These are phyloP conservation scores for Poecilia wingei DNA, from an alignment of 2,797 vertebrate genomes.

Conservation along the genomic window DNA sequence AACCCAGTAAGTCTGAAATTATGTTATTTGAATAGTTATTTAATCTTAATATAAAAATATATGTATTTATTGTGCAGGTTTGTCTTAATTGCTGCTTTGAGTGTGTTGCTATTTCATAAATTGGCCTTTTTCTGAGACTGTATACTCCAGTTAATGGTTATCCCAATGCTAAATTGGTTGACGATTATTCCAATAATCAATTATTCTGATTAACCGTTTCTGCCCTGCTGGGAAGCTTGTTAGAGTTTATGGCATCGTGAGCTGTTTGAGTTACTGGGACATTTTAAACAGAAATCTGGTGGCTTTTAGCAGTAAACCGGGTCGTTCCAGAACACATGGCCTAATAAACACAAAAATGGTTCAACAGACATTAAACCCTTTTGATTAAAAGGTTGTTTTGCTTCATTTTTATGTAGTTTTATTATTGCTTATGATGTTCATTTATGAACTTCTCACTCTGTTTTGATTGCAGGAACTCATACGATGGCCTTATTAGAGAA, in stretches of 20 bases:
- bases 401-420: slow-evolving; percentile 1
- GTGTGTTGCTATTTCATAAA: too few species aligned
- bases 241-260: neutral
- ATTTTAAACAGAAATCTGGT: neutral
- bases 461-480: slow-evolving; percentile 84
- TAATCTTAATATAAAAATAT: too few species aligned
- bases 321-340: neutral
- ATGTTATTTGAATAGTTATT: too few species aligned
- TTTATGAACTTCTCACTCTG: slow-evolving; percentile 19
- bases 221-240: neutral
- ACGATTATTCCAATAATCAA: too few species aligned
- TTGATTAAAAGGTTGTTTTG: neutral
- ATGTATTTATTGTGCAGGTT: too few species aligned
- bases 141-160: too few species aligned
- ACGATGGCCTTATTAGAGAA: slow-evolving; percentile 97
- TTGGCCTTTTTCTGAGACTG: too few species aligned
- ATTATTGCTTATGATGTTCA: neutral
- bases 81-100: too few species aligned
- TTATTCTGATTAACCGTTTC: too few species aligned
- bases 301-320: neutral
- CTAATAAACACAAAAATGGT: neutral
- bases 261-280: neutral
- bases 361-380: neutral
- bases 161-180: too few species aligned
- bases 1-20: too few species aligned